A percentile compares a stretch with the other conserved stretches of the same genome.
Evolutionary conservation across 2,113 vertebrate genomes (phyloP).

Genomic region (Neomonachus schauinslandi): DNA sequence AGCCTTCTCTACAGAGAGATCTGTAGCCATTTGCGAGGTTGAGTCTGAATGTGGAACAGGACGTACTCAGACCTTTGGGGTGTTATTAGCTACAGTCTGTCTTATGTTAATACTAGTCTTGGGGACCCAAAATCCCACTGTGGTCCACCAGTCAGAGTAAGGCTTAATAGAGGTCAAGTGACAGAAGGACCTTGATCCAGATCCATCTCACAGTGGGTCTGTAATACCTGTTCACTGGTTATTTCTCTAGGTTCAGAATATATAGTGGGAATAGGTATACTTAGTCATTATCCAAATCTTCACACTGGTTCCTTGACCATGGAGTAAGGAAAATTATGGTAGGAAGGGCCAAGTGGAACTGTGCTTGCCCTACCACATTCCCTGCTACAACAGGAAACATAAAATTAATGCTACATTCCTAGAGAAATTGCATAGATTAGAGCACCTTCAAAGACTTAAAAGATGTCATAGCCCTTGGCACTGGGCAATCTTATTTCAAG

Average conservation of each 20-base stretch:
- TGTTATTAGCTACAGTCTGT: neutral
- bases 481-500: no score
- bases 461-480: neutral
- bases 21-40: neutral
- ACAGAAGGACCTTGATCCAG: neutral
- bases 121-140: neutral
- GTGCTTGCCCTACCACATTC: neutral
- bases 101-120: neutral
- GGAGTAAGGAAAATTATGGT: neutral
- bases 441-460: neutral
- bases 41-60: neutral
- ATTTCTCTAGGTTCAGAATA: conserved; percentile 2
- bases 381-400: neutral
- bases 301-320: neutral
- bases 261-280: neutral
- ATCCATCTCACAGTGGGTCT: neutral
- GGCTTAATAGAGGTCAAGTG: neutral
- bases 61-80: neutral
- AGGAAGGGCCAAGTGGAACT: neutral
- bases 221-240: neutral
- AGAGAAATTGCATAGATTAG: neutral
- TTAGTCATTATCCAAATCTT: neutral
- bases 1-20: neutral
- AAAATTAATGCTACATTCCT: neutral
- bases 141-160: neutral